Base-by-base conservation (phyloP, 2,888 invertebrate genomes). In the Thumatha senex region DNA sequence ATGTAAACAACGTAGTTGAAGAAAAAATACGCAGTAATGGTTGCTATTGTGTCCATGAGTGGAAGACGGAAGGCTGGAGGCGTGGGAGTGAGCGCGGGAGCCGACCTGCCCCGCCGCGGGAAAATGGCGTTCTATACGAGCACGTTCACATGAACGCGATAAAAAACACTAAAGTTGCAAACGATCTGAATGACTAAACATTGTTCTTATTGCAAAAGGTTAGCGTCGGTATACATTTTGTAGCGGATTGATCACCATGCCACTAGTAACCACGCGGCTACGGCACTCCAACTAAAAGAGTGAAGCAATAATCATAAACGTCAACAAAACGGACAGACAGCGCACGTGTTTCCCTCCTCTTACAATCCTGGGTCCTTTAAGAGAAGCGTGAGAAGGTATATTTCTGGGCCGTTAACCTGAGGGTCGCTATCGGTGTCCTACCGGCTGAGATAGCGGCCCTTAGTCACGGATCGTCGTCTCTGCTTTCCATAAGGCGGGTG, bases 21-120 rank as follows among this genome's bases (percentile, higher is more conserved):
- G 63, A 84, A 86, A 89, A 90, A 89, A 82, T 75, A 67, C 72
- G 75, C 79, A 79, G 81, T 82, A 84, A 81, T 72, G 78, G n/a
- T 78, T 72, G 79, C 84, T 76, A 88, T 89, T 89, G 88, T 89
- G 61, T 76, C 76, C 81, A 72, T 72, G 76, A 78, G 73, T 76
- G 73, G 78, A 76, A 82, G 83, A 79, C 82, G 84, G 86, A 82
- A 85, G 85, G 78, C 77, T 71, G 66, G 72, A 70, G 70, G 68
- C 87, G 89, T 89, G 90, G 84, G 89, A 87, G 80, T 67, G 63
- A 66, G 72, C 72, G 71, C 77, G 71, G 75, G 75, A 74, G 63
- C 58, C 77, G 76, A 78, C 81, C 80, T 78, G 81, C 72, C 61
- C 72, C 48, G 67, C 51, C 82, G 83, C 87, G 87, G 86, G 86